phyloP scores from a whole-genome alignment of 2,797 vertebrate genomes.

The Coracias cyanogaster region DNA sequence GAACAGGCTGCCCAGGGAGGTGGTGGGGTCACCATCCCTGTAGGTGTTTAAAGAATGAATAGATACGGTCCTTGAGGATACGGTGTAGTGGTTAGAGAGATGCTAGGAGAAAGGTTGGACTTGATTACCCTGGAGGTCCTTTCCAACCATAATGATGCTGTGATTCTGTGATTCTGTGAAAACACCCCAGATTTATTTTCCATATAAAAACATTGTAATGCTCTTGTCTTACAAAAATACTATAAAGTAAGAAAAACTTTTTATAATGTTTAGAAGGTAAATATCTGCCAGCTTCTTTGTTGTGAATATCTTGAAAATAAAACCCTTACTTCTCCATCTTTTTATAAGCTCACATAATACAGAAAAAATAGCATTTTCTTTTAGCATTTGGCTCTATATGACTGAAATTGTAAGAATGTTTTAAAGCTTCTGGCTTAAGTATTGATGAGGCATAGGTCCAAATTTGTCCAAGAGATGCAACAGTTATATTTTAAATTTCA shows the following conservation, averaged over 20 bases:
- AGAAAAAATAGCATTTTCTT: constrained; percentile 19
- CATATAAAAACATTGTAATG: neutral
- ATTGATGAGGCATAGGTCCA: neutral
- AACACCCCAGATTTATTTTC: neutral
- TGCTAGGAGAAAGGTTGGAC: too few species aligned
- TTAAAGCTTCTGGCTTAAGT: neutral
- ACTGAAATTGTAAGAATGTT: neutral
- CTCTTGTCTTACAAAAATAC: neutral
- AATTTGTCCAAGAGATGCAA: neutral
- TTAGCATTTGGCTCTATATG: neutral
- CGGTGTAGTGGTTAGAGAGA: too few species aligned
- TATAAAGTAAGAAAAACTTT: constrained; percentile 2
- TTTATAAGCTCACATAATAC: neutral
- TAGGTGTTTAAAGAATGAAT: too few species aligned
- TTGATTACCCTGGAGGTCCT: too few species aligned
- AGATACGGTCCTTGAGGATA: too few species aligned
- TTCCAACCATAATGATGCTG: too few species aligned
- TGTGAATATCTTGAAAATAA: constrained; percentile 4
- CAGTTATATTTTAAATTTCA: neutral
- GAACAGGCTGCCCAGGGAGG: too few species aligned
- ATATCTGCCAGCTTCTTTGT: constrained; percentile 13
- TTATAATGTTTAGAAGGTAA: constrained; percentile 14
- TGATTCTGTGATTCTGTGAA: too few species aligned
- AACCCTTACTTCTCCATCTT: constrained; percentile 21
- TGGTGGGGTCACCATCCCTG: too few species aligned